Evolutionary conservation across 2,797 vertebrate genomes (phyloP).

Genomic region (Acanthurus leucopareius): DNA sequence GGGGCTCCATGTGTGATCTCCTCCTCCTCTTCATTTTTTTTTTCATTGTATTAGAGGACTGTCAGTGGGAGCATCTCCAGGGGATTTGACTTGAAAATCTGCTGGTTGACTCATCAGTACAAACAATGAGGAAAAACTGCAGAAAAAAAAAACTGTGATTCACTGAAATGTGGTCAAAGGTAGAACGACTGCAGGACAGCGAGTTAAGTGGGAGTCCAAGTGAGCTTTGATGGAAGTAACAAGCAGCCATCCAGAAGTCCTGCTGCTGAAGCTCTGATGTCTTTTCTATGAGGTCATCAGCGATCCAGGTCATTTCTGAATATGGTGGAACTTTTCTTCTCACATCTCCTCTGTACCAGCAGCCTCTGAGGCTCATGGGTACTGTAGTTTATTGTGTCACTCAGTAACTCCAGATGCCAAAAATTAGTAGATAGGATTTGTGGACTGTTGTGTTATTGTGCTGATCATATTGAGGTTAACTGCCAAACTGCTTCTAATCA

Average conservation of each 20-base stretch:
- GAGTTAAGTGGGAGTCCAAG: conserved; percentile 1
- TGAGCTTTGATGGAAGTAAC: not conserved
- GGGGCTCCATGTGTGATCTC: conserved; percentile 11
- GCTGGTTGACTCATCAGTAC: conserved; percentile 41
- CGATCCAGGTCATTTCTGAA: not conserved
- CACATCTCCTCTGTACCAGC: not conserved
- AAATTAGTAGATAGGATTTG: too few species aligned
- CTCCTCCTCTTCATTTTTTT: conserved; percentile 3
- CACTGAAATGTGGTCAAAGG: conserved; percentile 16
- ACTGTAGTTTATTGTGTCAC: not conserved
- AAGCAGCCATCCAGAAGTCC: not conserved
- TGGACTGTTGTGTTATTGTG: too few species aligned
- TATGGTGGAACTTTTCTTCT: not conserved
- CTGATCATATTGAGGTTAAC: too few species aligned
- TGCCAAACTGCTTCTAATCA: too few species aligned
- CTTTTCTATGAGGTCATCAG: not conserved
- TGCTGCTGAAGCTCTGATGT: not conserved
- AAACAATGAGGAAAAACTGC: conserved; percentile 25
- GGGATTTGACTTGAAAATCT: conserved; percentile 31
- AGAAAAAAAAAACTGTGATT: not conserved
- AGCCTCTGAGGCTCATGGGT: not conserved
- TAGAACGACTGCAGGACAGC: not conserved
- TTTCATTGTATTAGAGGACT: conserved; percentile 24
- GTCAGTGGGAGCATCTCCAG: conserved; percentile 32
- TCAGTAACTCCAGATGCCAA: too few species aligned